Evolutionary conservation across 2,888 invertebrate species (phyloP).

Genomic region (Lepas anatifera): DNA sequence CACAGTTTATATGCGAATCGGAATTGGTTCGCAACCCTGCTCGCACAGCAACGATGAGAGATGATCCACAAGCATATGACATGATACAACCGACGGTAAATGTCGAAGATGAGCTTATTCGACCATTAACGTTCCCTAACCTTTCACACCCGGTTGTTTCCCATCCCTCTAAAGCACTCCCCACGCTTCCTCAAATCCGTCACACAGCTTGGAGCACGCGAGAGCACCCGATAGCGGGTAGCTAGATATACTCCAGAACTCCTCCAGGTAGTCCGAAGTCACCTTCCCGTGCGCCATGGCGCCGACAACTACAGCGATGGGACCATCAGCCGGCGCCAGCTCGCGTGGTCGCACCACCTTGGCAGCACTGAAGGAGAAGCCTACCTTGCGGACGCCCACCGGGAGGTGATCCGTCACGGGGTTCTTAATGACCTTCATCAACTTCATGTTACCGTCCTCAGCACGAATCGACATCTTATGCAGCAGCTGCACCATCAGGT

Average conservation of each 20-base stretch:
- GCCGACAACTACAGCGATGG: conserved; percentile 81
- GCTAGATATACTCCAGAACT: conserved; percentile 80
- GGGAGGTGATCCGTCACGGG: conserved; percentile 90
- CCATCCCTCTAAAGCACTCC: too few species aligned
- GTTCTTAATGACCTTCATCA: conserved; percentile 93
- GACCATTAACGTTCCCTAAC: too few species aligned
- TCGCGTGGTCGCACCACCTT: conserved; percentile 56
- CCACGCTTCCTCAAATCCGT: conserved; percentile 92
- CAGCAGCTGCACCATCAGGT: conserved; percentile 68
- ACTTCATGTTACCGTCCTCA: conserved; percentile 71
- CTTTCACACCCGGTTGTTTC: too few species aligned
- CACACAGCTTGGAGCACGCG: conserved; percentile 88
- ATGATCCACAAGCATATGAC: too few species aligned
- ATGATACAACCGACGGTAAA: too few species aligned
- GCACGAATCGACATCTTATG: conserved; percentile 90
- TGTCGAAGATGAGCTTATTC: too few species aligned
- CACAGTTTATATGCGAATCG: too few species aligned
- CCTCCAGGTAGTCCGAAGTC: conserved; percentile 73
- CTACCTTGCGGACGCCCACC: conserved; percentile 78
- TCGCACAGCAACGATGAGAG: too few species aligned
- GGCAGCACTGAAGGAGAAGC: conserved; percentile 77
- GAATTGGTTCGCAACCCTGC: too few species aligned
- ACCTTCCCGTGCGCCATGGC: conserved; percentile 94
- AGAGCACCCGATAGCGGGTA: conserved; percentile 94
- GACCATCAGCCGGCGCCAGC: conserved; percentile 66